Evolutionary conservation across 2,113 vertebrate species (phyloP).

Genomic region (Lontra canadensis): DNA sequence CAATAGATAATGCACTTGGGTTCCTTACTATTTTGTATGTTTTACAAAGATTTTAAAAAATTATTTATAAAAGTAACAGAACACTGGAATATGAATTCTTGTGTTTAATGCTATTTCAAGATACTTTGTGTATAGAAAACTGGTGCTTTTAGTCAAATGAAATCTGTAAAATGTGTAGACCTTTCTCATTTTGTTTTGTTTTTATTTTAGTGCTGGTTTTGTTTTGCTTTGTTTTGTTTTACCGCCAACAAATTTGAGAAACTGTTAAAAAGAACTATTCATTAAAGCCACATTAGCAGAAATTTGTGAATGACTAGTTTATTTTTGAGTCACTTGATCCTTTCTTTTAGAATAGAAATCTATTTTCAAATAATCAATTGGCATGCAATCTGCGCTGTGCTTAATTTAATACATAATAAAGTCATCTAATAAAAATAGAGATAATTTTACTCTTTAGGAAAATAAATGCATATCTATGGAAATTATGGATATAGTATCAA

Average conservation of each 20-base stretch:
- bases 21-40: background rate
- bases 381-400: background rate
- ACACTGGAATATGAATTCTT: background rate
- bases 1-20: background rate
- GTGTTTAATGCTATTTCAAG: background rate
- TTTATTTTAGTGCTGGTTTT: background rate
- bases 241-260: background rate
- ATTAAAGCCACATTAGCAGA: background rate
- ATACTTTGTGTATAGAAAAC: background rate
- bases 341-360: background rate
- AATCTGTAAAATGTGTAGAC: background rate
- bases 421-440: background rate
- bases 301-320: background rate
- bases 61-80: background rate
- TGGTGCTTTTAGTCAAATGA: background rate
- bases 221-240: background rate
- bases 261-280: background rate
- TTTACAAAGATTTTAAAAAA: background rate
- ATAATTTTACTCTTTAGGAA: background rate
- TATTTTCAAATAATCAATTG: conserved; percentile 1
- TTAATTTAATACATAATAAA: background rate
- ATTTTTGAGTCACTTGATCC: background rate
- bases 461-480: background rate
- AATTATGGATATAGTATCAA: background rate
- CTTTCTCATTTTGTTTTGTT: background rate